phyloP scores from a whole-genome alignment of 2,888 invertebrate genomes.

The Galeopsomyia nigrocyanea region DNA sequence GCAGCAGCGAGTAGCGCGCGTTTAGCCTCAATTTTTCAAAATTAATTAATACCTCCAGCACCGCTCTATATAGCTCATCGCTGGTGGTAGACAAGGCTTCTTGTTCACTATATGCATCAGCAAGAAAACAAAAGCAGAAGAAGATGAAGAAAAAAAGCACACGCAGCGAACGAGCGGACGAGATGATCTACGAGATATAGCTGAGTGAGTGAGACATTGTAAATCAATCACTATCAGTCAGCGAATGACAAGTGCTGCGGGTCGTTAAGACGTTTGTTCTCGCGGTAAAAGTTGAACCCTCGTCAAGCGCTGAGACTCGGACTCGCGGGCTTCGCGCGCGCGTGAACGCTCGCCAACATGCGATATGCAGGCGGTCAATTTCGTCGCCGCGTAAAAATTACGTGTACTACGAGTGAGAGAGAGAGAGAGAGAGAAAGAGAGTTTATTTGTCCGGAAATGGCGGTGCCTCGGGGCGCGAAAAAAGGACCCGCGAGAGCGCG shows the following conservation, averaged over 20 bases:
- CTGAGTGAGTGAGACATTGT: no score
- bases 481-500: conserved; percentile 59
- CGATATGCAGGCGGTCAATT: conserved; percentile 50
- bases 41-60: conserved; percentile 64
- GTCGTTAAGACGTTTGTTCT: no score
- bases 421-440: conserved; percentile 59
- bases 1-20: conserved; percentile 52
- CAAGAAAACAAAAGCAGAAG: no score
- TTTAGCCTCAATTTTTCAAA: conserved; percentile 67
- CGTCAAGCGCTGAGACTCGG: conserved; percentile 18
- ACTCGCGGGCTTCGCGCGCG: no score
- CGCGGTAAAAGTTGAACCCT: conserved; percentile 30
- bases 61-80: conserved; percentile 7
- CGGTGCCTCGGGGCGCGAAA: conserved; percentile 67
- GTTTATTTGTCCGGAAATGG: conserved; percentile 69
- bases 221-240: no score
- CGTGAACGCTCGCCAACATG: no score
- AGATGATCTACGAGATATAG: no score
- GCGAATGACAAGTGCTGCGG: no score
- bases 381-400: conserved; percentile 76
- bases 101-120: no score
- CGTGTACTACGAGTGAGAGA: conserved; percentile 71
- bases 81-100: no score
- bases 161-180: no score
- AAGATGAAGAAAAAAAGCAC: no score